Conservation (phyloP, 2,113 vertebrate species). For the Henicopernis longicauda region DNA sequence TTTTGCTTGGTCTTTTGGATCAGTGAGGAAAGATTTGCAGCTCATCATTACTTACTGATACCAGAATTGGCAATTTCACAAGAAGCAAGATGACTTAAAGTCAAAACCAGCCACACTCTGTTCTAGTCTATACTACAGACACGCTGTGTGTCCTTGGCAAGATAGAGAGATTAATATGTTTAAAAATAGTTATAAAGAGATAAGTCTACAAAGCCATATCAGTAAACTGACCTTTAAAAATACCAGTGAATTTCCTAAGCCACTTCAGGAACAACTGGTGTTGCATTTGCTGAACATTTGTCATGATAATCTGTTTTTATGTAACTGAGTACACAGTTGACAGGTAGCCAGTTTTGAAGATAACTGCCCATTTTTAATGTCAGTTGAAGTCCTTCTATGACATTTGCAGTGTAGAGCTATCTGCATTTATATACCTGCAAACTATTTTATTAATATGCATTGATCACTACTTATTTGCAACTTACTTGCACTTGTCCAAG, state of each 20-base stretch:
- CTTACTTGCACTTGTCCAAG: background rate
- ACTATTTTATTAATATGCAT: background rate
- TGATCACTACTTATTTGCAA: background rate
- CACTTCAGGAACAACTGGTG: background rate
- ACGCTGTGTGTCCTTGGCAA: background rate
- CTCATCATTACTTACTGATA: background rate
- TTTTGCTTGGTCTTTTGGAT: background rate
- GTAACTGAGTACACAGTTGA: background rate
- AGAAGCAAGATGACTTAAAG: background rate
- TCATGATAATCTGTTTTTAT: background rate
- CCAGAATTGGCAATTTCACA: background rate
- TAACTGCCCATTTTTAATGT: background rate
- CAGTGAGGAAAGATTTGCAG: background rate
- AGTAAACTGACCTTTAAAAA: background rate
- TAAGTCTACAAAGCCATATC: background rate
- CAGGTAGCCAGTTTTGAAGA: background rate
- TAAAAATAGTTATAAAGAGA: background rate
- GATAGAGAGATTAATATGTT: background rate
- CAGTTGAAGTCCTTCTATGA: background rate
- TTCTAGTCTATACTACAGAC: background rate
- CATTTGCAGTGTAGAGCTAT: background rate
- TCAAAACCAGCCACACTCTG: background rate
- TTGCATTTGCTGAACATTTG: background rate
- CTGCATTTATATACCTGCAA: background rate
- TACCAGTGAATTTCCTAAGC: background rate